Evolutionary conservation across 2,113 vertebrate genomes (phyloP).

Genomic region (Holacanthus passer): DNA sequence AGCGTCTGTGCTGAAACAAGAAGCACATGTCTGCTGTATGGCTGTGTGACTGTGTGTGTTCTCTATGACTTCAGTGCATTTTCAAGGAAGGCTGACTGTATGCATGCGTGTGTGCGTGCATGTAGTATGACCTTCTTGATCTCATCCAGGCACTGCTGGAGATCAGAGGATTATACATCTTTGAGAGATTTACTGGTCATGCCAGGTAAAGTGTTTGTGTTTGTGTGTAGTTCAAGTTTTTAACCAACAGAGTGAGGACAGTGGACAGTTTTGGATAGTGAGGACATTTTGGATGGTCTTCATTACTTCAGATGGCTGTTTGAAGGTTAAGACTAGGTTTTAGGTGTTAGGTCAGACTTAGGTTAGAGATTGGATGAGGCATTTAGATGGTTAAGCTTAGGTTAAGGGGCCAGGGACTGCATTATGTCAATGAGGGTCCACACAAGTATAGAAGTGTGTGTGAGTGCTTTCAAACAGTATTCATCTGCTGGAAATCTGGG

Average conservation of each 20-base stretch:
- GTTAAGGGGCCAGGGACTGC: too few relatives aligned
- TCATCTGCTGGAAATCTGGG: constrained; percentile 53
- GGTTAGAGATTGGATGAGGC: too few relatives aligned
- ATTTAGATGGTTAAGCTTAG: too few relatives aligned
- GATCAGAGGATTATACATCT: constrained; percentile 35
- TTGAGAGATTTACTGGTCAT: constrained; percentile 41
- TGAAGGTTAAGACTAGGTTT: too few relatives aligned
- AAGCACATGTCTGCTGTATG: constrained; percentile 43
- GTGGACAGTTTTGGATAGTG: too few relatives aligned
- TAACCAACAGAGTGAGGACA: too few relatives aligned
- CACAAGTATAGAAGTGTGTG: neutral
- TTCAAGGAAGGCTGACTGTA: constrained; percentile 22
- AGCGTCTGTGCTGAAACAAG: constrained; percentile 37
- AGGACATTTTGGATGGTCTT: too few relatives aligned
- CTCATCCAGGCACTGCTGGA: constrained; percentile 50
- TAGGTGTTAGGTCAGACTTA: too few relatives aligned
- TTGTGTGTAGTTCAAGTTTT: too few relatives aligned
- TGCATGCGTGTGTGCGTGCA: constrained; percentile 28
- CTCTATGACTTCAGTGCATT: neutral
- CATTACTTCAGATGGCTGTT: too few relatives aligned
- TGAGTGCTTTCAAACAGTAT: neutral
- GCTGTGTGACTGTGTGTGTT: neutral
- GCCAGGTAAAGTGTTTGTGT: constrained; percentile 58
- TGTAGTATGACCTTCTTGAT: constrained; percentile 39
- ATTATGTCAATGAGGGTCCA: too few relatives aligned